A percentile compares a stretch with the other conserved stretches of the same genome.
Conservation (phyloP, 2,888 invertebrate species). For the Tiliacea citrago region DNA sequence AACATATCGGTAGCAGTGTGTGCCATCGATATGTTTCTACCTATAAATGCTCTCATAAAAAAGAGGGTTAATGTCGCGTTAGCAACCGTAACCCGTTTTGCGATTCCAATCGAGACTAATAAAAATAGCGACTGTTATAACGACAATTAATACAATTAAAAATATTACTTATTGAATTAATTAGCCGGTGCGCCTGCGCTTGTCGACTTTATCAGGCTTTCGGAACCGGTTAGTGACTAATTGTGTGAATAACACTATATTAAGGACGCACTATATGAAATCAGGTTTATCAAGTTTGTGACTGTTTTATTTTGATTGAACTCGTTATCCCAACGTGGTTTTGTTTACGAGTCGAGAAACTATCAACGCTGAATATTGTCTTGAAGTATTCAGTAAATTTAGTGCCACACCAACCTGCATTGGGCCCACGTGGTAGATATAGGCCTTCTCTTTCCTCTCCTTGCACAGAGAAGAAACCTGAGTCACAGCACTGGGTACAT, state of each 20-base stretch:
- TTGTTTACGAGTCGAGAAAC: conserved; percentile 60
- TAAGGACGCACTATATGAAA: conserved; percentile 64
- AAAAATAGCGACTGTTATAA: conserved; percentile 23
- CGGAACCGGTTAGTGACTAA: conserved; percentile 65
- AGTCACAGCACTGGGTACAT: background rate
- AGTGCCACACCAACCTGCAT: background rate
- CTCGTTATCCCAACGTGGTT: conserved; percentile 51
- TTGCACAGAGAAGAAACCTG: background rate
- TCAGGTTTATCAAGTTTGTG: conserved; percentile 66
- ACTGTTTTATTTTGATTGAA: conserved; percentile 57
- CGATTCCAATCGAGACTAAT: conserved; percentile 11
- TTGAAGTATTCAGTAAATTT: conserved; percentile 16
- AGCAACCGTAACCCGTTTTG: conserved; percentile 3
- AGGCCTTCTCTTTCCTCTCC: too few relatives aligned
- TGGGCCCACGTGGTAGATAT: background rate
- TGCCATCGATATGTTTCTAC: background rate
- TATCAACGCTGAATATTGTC: conserved; percentile 27
- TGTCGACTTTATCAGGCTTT: conserved; percentile 36
- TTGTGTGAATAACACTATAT: conserved; percentile 65
- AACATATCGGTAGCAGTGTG: background rate
- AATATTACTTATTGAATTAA: conserved; percentile 52
- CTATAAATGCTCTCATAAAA: conserved; percentile 23
- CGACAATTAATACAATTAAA: conserved; percentile 33
- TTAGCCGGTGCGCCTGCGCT: conserved; percentile 45
- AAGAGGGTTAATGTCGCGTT: conserved; percentile 11